Base-by-base conservation (phyloP, 2,888 invertebrate genomes). In the Caenorhabditis angaria region DNA sequence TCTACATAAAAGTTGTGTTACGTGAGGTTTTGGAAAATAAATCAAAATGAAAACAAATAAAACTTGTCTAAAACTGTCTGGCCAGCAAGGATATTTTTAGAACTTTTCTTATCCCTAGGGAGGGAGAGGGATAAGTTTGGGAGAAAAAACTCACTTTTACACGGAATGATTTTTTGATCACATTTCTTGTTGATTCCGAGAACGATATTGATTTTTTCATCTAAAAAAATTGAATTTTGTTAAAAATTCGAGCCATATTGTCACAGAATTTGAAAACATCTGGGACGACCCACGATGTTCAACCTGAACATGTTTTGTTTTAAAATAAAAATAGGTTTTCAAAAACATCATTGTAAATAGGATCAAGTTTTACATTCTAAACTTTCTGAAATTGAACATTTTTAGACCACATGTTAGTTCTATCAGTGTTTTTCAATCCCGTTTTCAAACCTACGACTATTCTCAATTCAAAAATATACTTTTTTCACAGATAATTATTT, bases 121-220 rank as follows among this genome's bases (percentile, higher is more conserved):
- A 41, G 14, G 14, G n/a, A 6, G 48, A 55, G 8, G 2, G 28
- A 6, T 12, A 29, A 28, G 24, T 28, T 55, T 2, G 29, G 51
- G 62, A 70, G 28, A 62, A 62, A 70, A 35, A 62, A 61, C 66
- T 48, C 56, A 71, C 71, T 67, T 71, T 69, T 20, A 62, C 59
- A 62, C 65, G 65, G 35, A 75, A 67, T 50, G 66, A 65, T 65
- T 66, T 56, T 12, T 59, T 55, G 20, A 75, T 54, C 27, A 64
- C 67, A 54, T 65, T 75, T 48, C 74, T 65, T 58, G 70, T 71
- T 29, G 75, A 62, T 65, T 75, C 70, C 55, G 63, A 59, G 65
- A 75, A 71, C 48, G 75, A 69, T 25, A 71, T 75, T 27, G 75
- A 75, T 55, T 71, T 70, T 63, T 68, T 67, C 66, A 75, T 68